Evolutionary conservation across 2,113 vertebrate genomes (phyloP).

Genomic region (Montifringilla adamsi): DNA sequence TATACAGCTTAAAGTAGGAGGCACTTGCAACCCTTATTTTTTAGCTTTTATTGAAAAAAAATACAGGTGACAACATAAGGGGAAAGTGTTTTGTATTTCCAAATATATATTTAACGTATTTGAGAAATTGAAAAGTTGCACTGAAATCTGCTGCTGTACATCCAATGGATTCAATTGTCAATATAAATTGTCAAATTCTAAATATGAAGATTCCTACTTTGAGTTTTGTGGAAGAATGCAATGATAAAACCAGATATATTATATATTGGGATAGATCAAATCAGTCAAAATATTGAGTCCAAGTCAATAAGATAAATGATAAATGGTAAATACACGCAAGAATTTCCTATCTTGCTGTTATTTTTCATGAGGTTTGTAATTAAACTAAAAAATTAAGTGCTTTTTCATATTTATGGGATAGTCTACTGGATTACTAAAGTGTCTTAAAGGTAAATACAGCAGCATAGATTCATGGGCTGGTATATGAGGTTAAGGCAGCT

Average conservation of each 20-base stretch:
- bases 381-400: background rate
- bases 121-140: background rate
- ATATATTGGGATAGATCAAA: background rate
- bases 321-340: rapidly evolving
- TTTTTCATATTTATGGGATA: background rate
- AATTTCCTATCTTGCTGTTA: background rate
- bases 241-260: background rate
- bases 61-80: background rate
- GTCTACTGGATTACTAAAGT: background rate
- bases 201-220: background rate
- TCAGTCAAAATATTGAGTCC: background rate
- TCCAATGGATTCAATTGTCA: background rate
- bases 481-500: background rate
- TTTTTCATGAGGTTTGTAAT: background rate
- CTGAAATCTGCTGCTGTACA: background rate
- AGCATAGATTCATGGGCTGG: background rate
- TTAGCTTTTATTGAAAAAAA: background rate
- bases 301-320: background rate
- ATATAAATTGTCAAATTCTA: background rate
- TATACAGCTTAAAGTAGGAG: background rate
- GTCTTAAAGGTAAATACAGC: background rate
- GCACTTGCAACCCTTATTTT: background rate
- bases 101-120: background rate
- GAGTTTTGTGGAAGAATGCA: background rate
- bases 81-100: background rate